Percentiles rank a stretch among this genome's conserved stretches.
These are phyloP conservation scores for Gyrodactylus bullatarudis DNA, from an alignment of 1,140 invertebrate genomes.

Conservation along the genomic window DNA sequence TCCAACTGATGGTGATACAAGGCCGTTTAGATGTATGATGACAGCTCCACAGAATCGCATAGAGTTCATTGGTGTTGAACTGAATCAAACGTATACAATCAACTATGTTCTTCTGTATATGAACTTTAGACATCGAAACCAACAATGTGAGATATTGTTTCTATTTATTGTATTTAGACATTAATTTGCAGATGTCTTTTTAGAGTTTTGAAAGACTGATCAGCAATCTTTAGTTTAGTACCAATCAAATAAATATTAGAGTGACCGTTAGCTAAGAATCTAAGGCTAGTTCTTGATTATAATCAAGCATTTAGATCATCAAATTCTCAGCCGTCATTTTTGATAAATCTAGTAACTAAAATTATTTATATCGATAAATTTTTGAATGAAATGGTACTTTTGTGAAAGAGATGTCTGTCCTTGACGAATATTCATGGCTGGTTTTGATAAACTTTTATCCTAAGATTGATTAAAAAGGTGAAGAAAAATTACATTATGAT, in stretches of 20 bases:
- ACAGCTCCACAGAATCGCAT: not conserved
- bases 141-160: not conserved
- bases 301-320: not conserved
- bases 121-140: not conserved
- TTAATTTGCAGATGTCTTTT: not conserved
- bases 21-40: not conserved
- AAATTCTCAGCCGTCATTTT: no score
- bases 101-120: not conserved
- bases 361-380: no score
- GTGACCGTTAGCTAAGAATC: not conserved
- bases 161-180: not conserved
- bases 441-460: no score
- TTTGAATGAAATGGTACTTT: no score
- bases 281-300: not conserved
- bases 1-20: not conserved
- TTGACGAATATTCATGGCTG: no score
- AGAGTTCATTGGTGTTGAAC: not conserved
- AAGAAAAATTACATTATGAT: no score
- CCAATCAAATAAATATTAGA: not conserved
- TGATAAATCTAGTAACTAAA: no score
- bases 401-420: no score
- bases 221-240: not conserved
- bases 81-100: not conserved
- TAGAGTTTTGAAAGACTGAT: not conserved
- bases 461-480: no score